Evolutionary conservation across 2,113 vertebrate genomes (phyloP).

Genomic region (Eonycteris spelaea): DNA sequence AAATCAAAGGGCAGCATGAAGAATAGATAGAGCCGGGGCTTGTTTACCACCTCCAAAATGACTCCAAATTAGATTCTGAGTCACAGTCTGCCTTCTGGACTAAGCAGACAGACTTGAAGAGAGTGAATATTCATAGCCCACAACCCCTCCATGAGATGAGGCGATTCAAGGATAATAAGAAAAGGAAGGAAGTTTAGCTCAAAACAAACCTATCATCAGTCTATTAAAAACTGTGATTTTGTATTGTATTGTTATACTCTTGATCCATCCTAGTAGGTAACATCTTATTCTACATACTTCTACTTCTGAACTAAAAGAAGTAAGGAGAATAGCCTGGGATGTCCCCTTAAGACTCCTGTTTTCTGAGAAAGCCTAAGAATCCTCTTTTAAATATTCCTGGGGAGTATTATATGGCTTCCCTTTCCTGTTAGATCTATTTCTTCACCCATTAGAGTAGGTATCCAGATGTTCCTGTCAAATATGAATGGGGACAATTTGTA

Average conservation of each 20-base stretch:
- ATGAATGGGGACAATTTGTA: conserved; percentile 69
- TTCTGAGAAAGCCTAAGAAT: conserved; percentile 40
- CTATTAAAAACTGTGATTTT: neutral
- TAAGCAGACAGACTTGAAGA: neutral
- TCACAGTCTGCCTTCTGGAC: neutral
- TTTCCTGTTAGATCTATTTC: conserved; percentile 77
- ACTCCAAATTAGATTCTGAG: neutral
- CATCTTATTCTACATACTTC: neutral
- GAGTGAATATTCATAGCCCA: neutral
- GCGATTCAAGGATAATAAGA: rapidly evolving
- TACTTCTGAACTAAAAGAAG: neutral
- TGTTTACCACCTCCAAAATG: neutral
- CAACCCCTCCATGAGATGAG: neutral
- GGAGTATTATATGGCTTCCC: conserved; percentile 70
- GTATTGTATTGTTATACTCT: neutral
- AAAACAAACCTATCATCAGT: neutral
- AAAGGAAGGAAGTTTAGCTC: neutral
- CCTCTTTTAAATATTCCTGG: conserved; percentile 38
- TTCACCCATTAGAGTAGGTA: conserved; percentile 76
- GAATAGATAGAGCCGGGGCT: neutral
- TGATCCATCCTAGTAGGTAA: neutral
- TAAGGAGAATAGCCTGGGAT: neutral
- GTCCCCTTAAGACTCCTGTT: conserved; percentile 8
- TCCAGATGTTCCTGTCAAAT: conserved; percentile 78
- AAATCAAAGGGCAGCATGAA: neutral